Evolutionary conservation across 1,140 invertebrate species (phyloP).

Genomic region (Globodera rostochiensis): DNA sequence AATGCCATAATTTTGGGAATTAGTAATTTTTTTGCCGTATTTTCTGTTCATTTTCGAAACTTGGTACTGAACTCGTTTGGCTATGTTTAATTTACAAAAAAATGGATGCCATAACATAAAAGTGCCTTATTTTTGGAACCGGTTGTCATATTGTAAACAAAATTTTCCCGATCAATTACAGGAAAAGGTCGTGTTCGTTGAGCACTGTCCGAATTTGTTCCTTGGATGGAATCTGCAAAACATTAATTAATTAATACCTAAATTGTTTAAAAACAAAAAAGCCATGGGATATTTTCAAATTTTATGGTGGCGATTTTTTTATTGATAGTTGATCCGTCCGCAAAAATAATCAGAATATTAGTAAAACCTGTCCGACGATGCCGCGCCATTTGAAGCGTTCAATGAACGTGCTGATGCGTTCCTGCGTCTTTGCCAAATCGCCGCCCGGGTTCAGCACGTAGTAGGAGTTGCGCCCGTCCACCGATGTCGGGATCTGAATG

Average conservation of each 20-base stretch:
- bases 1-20: too few species aligned
- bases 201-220: slow-evolving; percentile 42
- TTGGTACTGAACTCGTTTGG: too few species aligned
- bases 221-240: not conserved
- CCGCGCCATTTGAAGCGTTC: slow-evolving; percentile 48
- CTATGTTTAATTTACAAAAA: too few species aligned
- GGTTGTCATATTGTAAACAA: too few species aligned
- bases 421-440: slow-evolving; percentile 54
- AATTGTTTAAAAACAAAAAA: not conserved
- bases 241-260: not conserved
- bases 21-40: too few species aligned
- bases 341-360: too few species aligned
- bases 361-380: slow-evolving; percentile 38
- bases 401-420: slow-evolving; percentile 43
- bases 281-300: not conserved
- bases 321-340: too few species aligned
- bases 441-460: slow-evolving; percentile 60
- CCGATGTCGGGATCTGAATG: slow-evolving; percentile 50
- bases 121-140: too few species aligned
- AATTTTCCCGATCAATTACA: slow-evolving; percentile 35
- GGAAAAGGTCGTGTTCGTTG: slow-evolving; percentile 48
- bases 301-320: not conserved
- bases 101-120: too few species aligned
- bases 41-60: too few species aligned
- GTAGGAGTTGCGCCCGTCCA: slow-evolving; percentile 53